phyloP scores from a whole-genome alignment of 2,113 vertebrate genomes.

The Ictalurus punctatus region DNA sequence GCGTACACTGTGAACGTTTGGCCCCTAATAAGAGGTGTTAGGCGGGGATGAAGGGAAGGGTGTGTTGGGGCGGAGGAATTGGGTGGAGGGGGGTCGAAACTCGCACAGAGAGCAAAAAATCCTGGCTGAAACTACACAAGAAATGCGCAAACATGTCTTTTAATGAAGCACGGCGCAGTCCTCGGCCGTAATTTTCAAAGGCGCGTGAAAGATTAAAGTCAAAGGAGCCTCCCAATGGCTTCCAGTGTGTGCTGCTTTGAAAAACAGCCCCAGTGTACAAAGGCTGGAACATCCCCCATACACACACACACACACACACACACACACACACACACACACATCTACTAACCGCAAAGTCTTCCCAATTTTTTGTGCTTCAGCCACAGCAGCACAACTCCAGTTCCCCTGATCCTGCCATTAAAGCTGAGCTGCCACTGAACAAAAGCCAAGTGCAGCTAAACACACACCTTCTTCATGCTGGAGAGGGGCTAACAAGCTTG shows the following conservation, averaged over 20 bases:
- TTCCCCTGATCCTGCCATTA: conserved; percentile 78
- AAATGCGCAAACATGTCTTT: conserved; percentile 78
- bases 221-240: conserved; percentile 83
- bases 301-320: conserved; percentile 50
- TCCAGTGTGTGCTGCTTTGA: conserved; percentile 80
- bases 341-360: conserved; percentile 49
- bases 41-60: conserved; percentile 26
- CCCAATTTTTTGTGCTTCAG: conserved; percentile 70
- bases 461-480: conserved; percentile 74
- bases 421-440: conserved; percentile 68
- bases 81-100: conserved; percentile 64
- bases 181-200: conserved; percentile 83
- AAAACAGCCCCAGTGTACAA: conserved; percentile 82
- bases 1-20: conserved; percentile 18
- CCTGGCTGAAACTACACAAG: conserved; percentile 81
- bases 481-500: conserved; percentile 36
- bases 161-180: conserved; percentile 82
- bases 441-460: conserved; percentile 71
- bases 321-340: not conserved
- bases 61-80: conserved; percentile 42
- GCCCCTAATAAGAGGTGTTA: conserved; percentile 44
- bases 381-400: conserved; percentile 78
- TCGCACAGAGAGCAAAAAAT: conserved; percentile 69
- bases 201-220: conserved; percentile 81
- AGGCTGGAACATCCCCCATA: conserved; percentile 55